Percentiles rank a stretch among this genome's conserved stretches.
These are phyloP conservation scores for Poeciliopsis prolifica DNA, from an alignment of 2,113 vertebrate genomes.

Conservation along the genomic window DNA sequence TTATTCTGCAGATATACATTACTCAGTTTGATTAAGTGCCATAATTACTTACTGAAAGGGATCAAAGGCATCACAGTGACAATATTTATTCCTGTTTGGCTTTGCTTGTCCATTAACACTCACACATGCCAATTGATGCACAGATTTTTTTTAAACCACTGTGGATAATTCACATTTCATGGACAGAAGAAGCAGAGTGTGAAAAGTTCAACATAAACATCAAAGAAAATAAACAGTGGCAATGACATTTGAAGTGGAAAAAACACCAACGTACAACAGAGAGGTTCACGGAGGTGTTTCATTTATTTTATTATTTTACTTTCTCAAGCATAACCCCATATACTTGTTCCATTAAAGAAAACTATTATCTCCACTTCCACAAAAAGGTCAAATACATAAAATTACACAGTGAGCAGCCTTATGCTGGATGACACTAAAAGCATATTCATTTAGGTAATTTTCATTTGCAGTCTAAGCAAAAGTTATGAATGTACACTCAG, in stretches of 20 bases:
- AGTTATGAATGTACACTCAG: no score
- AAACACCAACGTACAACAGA: slow-evolving; percentile 66
- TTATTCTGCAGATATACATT: neutral
- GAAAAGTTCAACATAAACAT: slow-evolving; percentile 83
- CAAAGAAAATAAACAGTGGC: slow-evolving; percentile 77
- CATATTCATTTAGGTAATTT: neutral
- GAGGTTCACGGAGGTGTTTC: slow-evolving; percentile 71
- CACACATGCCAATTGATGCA: slow-evolving; percentile 42
- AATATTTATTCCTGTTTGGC: slow-evolving; percentile 9
- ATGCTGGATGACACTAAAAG: neutral
- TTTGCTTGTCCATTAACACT: slow-evolving; percentile 26
- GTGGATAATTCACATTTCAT: slow-evolving; percentile 75
- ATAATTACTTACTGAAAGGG: slow-evolving; percentile 22
- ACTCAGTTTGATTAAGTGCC: neutral
- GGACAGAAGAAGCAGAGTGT: slow-evolving; percentile 80
- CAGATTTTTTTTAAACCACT: slow-evolving; percentile 44
- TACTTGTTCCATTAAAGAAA: slow-evolving; percentile 40
- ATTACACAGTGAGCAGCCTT: neutral
- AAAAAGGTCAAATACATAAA: slow-evolving; percentile 65
- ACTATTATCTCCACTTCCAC: slow-evolving; percentile 50
- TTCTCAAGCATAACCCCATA: slow-evolving; percentile 30
- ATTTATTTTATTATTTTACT: slow-evolving; percentile 59
- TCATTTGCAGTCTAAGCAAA: neutral
- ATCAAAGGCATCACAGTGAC: slow-evolving; percentile 14
- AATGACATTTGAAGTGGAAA: slow-evolving; percentile 82